phyloP scores from a whole-genome alignment of 1,140 invertebrate species.

The Notospermus geniculatus region DNA sequence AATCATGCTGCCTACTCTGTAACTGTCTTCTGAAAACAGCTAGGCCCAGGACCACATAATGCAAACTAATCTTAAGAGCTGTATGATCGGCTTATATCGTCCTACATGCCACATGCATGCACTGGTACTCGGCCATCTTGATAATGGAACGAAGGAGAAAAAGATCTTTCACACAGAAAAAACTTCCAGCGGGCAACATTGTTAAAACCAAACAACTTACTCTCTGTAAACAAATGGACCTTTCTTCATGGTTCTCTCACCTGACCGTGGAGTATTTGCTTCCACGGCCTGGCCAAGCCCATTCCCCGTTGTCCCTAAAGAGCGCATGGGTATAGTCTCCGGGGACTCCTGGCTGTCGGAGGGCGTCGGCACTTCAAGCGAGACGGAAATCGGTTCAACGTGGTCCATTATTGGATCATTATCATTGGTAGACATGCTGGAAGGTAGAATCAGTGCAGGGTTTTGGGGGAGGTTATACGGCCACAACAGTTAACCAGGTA shows the following conservation, averaged over 20 bases:
- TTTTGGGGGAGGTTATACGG: too few relatives aligned
- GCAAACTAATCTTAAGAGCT: too few relatives aligned
- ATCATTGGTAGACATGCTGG: conserved; percentile 10
- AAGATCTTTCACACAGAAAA: too few relatives aligned
- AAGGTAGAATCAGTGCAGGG: neutral
- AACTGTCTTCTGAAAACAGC: too few relatives aligned
- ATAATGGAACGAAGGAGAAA: too few relatives aligned
- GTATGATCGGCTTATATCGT: too few relatives aligned
- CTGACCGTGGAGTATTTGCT: conserved; percentile 11
- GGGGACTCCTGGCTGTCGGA: conserved; percentile 13
- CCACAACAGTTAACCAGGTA: too few relatives aligned
- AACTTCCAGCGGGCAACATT: too few relatives aligned
- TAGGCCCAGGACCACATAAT: too few relatives aligned
- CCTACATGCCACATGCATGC: too few relatives aligned
- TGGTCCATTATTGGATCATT: conserved; percentile 2
- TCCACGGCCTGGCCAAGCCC: conserved; percentile 6
- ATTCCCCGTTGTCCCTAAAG: conserved; percentile 1
- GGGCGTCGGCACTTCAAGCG: conserved; percentile 2
- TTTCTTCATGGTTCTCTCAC: conserved; percentile 33
- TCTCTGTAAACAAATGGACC: conserved; percentile 53
- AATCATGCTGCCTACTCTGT: too few relatives aligned
- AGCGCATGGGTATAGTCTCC: conserved; percentile 24
- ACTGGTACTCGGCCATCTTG: too few relatives aligned
- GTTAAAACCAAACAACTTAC: conserved; percentile 32
- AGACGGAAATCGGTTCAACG: conserved; percentile 6